These are phyloP conservation scores for Netelia fuscicornis DNA, from an alignment of 2,888 invertebrate genomes.

Conservation along the genomic window DNA sequence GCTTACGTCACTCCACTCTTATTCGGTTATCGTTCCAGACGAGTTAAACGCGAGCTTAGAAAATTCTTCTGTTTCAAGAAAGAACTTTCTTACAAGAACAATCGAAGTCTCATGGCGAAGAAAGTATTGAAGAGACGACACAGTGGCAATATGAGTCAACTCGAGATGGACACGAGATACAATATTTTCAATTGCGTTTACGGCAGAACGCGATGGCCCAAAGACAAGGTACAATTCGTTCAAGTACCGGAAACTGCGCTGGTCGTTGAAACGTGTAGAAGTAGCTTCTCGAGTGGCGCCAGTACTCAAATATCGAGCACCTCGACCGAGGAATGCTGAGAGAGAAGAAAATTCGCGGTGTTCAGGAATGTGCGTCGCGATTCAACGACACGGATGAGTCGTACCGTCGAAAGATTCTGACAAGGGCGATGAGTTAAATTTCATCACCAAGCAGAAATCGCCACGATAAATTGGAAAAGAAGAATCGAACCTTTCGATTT, in stretches of 20 bases:
- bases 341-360: not conserved
- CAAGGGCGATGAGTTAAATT: no score
- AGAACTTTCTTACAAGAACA: slow-evolving; percentile 82
- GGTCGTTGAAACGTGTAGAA: slow-evolving; percentile 87
- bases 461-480: not conserved
- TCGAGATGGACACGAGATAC: slow-evolving; percentile 79
- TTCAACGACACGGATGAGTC: not conserved
- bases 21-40: slow-evolving; percentile 91
- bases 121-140: slow-evolving; percentile 81
- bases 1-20: slow-evolving; percentile 90
- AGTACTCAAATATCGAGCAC: slow-evolving; percentile 88
- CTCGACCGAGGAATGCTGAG: slow-evolving; percentile 86
- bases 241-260: slow-evolving; percentile 87
- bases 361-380: not conserved
- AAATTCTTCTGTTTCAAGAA: slow-evolving; percentile 85
- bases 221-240: slow-evolving; percentile 85
- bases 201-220: slow-evolving; percentile 81
- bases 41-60: slow-evolving; percentile 87
- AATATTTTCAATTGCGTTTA: slow-evolving; percentile 83
- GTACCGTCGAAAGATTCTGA: not conserved
- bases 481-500: not conserved
- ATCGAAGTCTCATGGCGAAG: slow-evolving; percentile 85
- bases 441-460: not conserved
- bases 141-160: slow-evolving; percentile 77
- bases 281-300: slow-evolving; percentile 88